These are phyloP conservation scores for Monochamus alternatus DNA, from an alignment of 2,888 invertebrate species.

Conservation along the genomic window DNA sequence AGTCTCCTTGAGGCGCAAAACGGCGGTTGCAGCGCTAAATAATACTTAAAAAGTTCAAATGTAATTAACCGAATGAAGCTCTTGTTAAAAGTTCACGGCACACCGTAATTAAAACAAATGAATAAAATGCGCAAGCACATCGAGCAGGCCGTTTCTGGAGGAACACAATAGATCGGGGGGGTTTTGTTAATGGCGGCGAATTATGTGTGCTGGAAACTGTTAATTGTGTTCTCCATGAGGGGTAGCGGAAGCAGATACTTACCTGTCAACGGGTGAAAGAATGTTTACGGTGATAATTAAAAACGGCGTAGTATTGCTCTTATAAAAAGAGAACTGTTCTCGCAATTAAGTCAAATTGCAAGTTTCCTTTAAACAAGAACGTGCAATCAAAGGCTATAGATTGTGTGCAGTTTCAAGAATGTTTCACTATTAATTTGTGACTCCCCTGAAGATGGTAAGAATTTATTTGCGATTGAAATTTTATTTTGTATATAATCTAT, in stretches of 20 bases:
- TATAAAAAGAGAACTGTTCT: neutral
- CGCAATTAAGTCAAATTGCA: conserved; percentile 6
- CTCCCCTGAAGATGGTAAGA: too few relatives aligned
- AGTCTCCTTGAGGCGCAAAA: neutral
- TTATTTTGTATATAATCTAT: too few relatives aligned
- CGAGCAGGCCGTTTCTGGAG: neutral
- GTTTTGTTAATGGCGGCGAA: conserved; percentile 30
- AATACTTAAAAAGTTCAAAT: conserved; percentile 26
- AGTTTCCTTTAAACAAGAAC: neutral
- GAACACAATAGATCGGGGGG: conserved; percentile 27
- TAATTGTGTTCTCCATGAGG: conserved; percentile 24
- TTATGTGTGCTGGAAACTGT: conserved; percentile 29
- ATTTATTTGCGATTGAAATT: too few relatives aligned
- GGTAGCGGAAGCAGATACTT: conserved; percentile 27
- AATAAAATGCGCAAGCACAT: conserved; percentile 31
- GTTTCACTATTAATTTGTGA: too few relatives aligned
- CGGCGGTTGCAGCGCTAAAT: neutral
- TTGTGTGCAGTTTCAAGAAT: too few relatives aligned
- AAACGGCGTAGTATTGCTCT: neutral
- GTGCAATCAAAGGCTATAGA: too few relatives aligned
- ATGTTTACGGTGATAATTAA: conserved; percentile 24
- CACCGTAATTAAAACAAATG: conserved; percentile 32
- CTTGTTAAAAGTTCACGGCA: conserved; percentile 22
- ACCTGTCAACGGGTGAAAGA: conserved; percentile 9
- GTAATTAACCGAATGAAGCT: conserved; percentile 27